Evolutionary conservation across 2,113 vertebrate genomes (phyloP), one percentile per base, ranked within the genome.

Genomic region (Rana temporaria): DNA sequence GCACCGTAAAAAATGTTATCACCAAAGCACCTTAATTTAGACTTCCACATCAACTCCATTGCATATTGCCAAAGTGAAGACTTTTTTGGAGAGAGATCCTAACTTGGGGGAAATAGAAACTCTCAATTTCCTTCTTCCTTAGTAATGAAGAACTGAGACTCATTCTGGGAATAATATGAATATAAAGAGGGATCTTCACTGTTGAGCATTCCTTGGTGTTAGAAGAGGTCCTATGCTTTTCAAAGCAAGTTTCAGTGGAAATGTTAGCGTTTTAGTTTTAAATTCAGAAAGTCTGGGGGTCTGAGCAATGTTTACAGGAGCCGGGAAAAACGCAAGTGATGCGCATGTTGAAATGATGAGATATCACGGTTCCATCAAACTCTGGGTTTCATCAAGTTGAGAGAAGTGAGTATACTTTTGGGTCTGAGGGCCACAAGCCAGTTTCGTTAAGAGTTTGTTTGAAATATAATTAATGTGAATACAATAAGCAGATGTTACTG

Each of bases 401-500:
- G 19, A 63, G 60, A 20, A 24, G 24, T 63, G 15, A 63, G 60
- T 63, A 20, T 9, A 63, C 24, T 20, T 24, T 24, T 20, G 24
- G 60, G n/a, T 63, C 60, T 20, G 20, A 63, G 20, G 60, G 60
- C 20, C 60, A 24, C 24, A 63, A 63, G 60, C 60, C 60, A 24
- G 22, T 63, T 63, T 63, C 24, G 60, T 63, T 63, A 63, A 24
- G 20, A 63, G 60, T 63, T 63, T 63, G 60, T 63, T 63, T 63
- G 20, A 63, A 63, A 63, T 63, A 63, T 63, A 63, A 63, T 63
- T 20, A 63, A 63, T 63, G 60, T 63, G 24, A 63, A 63, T 63
- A 63, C 60, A 63, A 24, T 63, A 24, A 11, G 12, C 60, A 63
- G 60, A 63, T 63, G 60, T 63, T 63, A 63, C 22, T 63, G 60